Conservation (phyloP, 2,113 vertebrate genomes). For the Gila orcuttii region DNA sequence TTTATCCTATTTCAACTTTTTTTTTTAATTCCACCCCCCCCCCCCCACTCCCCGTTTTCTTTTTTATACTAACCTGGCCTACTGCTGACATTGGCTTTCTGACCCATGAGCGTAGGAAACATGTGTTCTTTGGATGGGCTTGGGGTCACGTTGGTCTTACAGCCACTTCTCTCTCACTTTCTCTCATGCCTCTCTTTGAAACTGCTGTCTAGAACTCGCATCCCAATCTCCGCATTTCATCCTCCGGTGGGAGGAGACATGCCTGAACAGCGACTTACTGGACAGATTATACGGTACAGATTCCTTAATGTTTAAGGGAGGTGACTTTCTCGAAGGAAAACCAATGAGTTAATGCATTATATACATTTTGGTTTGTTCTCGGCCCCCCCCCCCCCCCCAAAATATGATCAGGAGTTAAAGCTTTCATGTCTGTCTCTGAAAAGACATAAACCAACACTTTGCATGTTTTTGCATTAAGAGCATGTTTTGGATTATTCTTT, state of each 20-base stretch:
- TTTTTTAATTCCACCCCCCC: neutral
- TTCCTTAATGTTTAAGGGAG: constrained; percentile 99
- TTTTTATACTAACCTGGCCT: constrained; percentile 73
- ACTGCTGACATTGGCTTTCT: constrained; percentile 66
- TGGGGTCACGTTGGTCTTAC: neutral
- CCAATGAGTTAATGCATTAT: constrained; percentile 87
- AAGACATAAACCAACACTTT: constrained; percentile 81
- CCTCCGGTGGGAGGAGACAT: constrained; percentile 19
- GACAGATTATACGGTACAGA: constrained; percentile 83
- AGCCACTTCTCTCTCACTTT: neutral
- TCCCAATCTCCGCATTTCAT: constrained; percentile 12
- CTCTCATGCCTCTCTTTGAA: constrained; percentile 66
- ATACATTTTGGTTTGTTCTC: constrained; percentile 80
- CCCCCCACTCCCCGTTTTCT: constrained; percentile 57
- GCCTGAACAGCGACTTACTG: constrained; percentile 82
- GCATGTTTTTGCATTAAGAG: constrained; percentile 91
- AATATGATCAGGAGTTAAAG: constrained; percentile 81
- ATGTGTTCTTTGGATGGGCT: constrained; percentile 45
- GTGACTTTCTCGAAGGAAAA: constrained; percentile 80
- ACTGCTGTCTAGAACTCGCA: constrained; percentile 60
- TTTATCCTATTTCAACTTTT: constrained; percentile 2
- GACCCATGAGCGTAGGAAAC: constrained; percentile 66
- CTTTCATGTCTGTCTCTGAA: constrained; percentile 81
- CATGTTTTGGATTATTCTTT: constrained; percentile 86
- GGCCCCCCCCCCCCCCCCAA: constrained; percentile 73